Base-by-base conservation (phyloP, 2,888 invertebrate species). In the Heliconius cydno region DNA sequence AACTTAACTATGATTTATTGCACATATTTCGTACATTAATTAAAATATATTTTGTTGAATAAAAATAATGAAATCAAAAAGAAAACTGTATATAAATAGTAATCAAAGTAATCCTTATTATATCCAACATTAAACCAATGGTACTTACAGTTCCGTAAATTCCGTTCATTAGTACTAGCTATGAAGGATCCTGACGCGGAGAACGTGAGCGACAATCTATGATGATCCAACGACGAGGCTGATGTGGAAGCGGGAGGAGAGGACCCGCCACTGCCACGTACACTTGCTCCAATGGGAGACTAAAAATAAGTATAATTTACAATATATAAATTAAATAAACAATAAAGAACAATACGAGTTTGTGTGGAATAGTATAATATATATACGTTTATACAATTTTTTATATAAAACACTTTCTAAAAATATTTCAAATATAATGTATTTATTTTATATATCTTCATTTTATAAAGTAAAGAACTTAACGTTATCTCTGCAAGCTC, bases 141-240 rank as follows among this genome's bases (percentile, higher is more conserved):
- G 7, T 22, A 73, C 41, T 65, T 25, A 74, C 74, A 74, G 74
- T 74, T 74, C 2, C 74, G 74, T n/a, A 74, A 63, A 38, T 74
- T 74, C 3, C 74, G 41, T 34, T 74, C 74, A 65, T 63, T 74
- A 19, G 91, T 87, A 72, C 90, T 90, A 65, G 93, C 89, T 71
- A 95, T 91, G 82, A 94, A 94, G 0, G 94, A 94, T 5, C 94
- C 94, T 0, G 94, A 93, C 2, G 94, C 92, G 2, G 94, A 93
- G 87, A 94, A 94, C 1, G 95, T 93, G 19, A 94, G 86, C 1
- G 94, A 93, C 73, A 95, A 88, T 82, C 95, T 95, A 83, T 92
- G 93, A 88, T 94, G 92, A 76, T 96, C 96, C 5, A 96, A 88
- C 0, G 95, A 94, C 0, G 95, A 93, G 52, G 95, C 91, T 4